Evolutionary conservation across 2,113 vertebrate species (phyloP).

Genomic region (Oxyruncus cristatus): DNA sequence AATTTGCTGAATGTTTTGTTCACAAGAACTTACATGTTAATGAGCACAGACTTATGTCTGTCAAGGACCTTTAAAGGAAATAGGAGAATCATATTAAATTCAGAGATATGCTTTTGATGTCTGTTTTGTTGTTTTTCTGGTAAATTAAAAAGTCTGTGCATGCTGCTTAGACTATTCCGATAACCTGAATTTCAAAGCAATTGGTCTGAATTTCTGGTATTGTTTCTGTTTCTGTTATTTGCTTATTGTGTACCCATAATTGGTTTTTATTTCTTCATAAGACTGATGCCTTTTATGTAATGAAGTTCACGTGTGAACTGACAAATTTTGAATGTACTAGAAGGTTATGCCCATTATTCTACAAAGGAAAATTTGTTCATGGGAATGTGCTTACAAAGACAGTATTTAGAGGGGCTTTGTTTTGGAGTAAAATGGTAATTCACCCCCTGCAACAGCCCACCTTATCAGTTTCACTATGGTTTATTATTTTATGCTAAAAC

Average conservation of each 20-base stretch:
- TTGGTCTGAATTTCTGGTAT: background rate
- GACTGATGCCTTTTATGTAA: background rate
- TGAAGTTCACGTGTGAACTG: background rate
- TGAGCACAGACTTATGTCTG: background rate
- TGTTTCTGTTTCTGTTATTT: background rate
- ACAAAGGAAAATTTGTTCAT: background rate
- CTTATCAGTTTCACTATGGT: background rate
- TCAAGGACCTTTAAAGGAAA: background rate
- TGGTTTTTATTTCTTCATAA: background rate
- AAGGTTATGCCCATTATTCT: background rate
- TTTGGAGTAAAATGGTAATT: background rate
- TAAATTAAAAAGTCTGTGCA: background rate
- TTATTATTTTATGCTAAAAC: background rate
- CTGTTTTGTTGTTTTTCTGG: background rate
- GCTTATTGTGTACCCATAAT: background rate
- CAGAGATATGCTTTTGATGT: background rate
- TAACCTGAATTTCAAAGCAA: background rate
- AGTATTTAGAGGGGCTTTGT: background rate
- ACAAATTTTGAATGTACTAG: background rate
- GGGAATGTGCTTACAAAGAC: background rate
- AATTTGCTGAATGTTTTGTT: background rate
- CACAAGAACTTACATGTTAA: background rate
- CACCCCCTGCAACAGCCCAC: background rate
- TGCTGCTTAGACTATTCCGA: background rate
- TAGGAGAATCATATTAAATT: background rate